Evolutionary conservation across 2,113 vertebrate species (phyloP).

Genomic region (Cettia cetti): DNA sequence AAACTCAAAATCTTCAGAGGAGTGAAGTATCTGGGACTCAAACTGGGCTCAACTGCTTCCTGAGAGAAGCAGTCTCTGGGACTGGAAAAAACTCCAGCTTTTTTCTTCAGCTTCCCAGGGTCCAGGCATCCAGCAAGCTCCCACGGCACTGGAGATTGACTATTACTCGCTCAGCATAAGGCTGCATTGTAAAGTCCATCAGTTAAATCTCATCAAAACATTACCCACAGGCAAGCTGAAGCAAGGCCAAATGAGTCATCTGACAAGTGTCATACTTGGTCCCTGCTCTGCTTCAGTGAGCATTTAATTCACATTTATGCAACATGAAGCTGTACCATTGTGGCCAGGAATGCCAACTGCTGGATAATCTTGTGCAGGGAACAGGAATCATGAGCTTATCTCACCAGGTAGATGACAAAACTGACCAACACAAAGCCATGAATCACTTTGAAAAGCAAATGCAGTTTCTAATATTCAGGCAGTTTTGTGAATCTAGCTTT

Average conservation of each 20-base stretch:
- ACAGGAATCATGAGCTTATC: neutral
- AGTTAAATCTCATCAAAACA: neutral
- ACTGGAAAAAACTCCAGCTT: neutral
- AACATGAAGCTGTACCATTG: neutral
- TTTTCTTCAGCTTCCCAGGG: neutral
- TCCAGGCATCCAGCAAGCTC: neutral
- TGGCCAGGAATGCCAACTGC: neutral
- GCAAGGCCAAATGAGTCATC: neutral
- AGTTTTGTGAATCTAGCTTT: neutral
- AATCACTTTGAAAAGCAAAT: neutral
- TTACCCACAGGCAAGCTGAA: neutral
- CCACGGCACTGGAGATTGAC: neutral
- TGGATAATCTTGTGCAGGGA: neutral
- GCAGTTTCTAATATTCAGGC: neutral
- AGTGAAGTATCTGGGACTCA: neutral
- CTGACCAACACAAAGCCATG: neutral
- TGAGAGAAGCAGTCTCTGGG: neutral
- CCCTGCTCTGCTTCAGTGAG: neutral
- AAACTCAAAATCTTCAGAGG: neutral
- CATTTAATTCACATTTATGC: neutral
- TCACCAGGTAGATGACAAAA: neutral
- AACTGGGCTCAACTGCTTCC: neutral
- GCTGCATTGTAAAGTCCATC: neutral
- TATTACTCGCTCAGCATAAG: neutral
- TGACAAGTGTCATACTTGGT: neutral